Base-by-base conservation (phyloP, 2,888 invertebrate species). In the Orthosia gracilis region DNA sequence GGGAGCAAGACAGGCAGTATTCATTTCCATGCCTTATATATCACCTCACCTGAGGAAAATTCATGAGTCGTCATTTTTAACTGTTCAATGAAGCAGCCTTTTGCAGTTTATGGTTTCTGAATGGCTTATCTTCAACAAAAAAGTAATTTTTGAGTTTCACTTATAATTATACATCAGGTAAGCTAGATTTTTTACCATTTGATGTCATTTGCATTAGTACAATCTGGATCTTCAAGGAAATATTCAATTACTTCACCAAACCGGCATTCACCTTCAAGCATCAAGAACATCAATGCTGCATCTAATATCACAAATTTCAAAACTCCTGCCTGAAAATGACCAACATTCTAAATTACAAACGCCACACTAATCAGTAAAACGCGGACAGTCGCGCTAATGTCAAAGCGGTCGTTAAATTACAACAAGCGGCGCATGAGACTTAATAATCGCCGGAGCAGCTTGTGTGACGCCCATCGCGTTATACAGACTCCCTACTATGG, bases 401-500 rank as follows among this genome's bases (percentile, higher is more conserved):
- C 91, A 92, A 92, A 91, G 84, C 78, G 80, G 90, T 88, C 85
- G 88, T 90, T 92, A 92, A 94, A 92, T 94, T 92, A 93, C 90
- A 93, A 92, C 90, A 90, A 91, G 91, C 89, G 89, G 88, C 88
- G 87, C 86, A 87, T 86, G 89, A 91, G 92, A 86, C 90, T 91
- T 92, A 90, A 91, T 93, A 92, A 93, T 91, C 92, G 90, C 87
- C 89, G 86, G 89, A 89, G 91, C 91, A 89, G 91, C 85, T 89
- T 87, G 86, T 87, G 94, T 86, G 93, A 95, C 95, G 95, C 95
- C 95, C 94, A 93, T 91, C 91, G 91, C 90, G 92, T 92, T 93
- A 91, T 91, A 92, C 92, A 88, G 91, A 93, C 94, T 94, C 91
- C 93, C 87, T 91, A 88, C 88, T 89, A 89, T 88, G 89, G 91